Evolutionary conservation across 1,140 invertebrate genomes (phyloP).

Genomic region (Aphidius ervi): DNA sequence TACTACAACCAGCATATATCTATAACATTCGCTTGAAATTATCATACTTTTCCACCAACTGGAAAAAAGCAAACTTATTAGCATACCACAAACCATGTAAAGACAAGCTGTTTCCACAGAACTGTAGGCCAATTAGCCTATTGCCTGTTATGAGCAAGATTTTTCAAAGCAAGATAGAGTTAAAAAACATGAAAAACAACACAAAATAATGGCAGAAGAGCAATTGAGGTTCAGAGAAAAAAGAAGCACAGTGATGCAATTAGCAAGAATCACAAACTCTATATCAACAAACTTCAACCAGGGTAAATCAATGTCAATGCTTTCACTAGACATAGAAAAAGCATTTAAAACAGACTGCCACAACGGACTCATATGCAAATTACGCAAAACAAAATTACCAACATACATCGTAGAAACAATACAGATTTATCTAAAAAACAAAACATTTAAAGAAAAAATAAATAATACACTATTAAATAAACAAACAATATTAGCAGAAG

Average conservation of each 20-base stretch:
- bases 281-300: constrained; percentile 28
- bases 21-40: constrained; percentile 28
- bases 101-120: constrained; percentile 23
- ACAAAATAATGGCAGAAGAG: constrained; percentile 18
- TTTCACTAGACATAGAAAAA: constrained; percentile 36
- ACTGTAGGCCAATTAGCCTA: constrained; percentile 40
- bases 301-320: constrained; percentile 25
- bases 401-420: constrained; percentile 23
- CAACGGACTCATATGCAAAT: constrained; percentile 35
- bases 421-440: constrained; percentile 23
- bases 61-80: constrained; percentile 30
- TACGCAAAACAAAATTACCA: constrained; percentile 22
- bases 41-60: constrained; percentile 29
- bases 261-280: constrained; percentile 28
- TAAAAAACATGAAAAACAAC: constrained; percentile 9
- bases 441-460: constrained; percentile 24
- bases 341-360: constrained; percentile 39
- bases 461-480: too few relatives aligned
- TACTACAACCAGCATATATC: constrained; percentile 28
- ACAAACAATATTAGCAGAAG: constrained; percentile 25
- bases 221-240: constrained; percentile 37
- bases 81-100: constrained; percentile 37
- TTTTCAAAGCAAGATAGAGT: too few relatives aligned
- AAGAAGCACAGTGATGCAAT: constrained; percentile 31
- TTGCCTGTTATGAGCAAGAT: constrained; percentile 34